phyloP scores from a whole-genome alignment of 2,888 invertebrate species.

The Emmelina monodactyla region DNA sequence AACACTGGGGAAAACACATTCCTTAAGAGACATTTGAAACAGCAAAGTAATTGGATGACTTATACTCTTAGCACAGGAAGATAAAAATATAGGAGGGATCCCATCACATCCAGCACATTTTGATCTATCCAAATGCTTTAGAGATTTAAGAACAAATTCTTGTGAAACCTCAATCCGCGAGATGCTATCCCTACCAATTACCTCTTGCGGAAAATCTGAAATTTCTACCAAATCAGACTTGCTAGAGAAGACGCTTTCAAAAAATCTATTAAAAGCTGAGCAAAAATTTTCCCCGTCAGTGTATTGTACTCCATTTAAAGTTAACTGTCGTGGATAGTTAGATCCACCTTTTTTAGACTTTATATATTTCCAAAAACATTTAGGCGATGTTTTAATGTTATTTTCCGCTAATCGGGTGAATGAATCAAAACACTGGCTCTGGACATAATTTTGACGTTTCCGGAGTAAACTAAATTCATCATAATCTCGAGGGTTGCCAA shows the following conservation, averaged over 20 bases:
- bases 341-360: not conserved
- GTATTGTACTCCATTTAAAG: not conserved
- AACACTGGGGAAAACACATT: conserved; percentile 4
- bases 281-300: not conserved
- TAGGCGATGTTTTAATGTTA: not conserved
- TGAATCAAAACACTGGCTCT: no score
- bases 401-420: no score
- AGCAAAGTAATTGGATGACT: conserved; percentile 41
- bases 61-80: conserved; percentile 1
- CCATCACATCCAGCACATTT: not conserved
- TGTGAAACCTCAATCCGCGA: not conserved
- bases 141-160: not conserved
- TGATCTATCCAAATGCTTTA: not conserved
- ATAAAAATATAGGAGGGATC: not conserved
- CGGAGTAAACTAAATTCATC: not conserved
- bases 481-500: not conserved
- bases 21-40: conserved; percentile 1
- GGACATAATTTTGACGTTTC: not conserved
- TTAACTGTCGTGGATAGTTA: not conserved
- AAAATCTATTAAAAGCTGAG: not conserved
- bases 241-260: not conserved
- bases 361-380: not conserved
- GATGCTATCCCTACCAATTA: not conserved
- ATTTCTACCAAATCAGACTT: not conserved
- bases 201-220: not conserved